A percentile compares a stretch with the other conserved stretches of the same genome.
Evolutionary conservation across 2,888 invertebrate species (phyloP).

Genomic region (Ctena decussata): DNA sequence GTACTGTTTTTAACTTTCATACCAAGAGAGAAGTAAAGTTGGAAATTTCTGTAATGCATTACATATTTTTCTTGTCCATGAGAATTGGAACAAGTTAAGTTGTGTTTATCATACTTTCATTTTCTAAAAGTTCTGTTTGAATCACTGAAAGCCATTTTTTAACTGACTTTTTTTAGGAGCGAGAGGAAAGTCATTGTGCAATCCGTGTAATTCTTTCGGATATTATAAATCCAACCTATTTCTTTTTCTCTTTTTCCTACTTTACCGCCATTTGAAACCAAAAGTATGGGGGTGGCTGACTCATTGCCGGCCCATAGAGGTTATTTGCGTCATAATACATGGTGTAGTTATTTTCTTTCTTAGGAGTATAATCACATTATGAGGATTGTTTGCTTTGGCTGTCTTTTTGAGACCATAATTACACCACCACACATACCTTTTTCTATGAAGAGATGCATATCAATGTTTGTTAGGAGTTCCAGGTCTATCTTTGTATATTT

Average conservation of each 20-base stretch:
- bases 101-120: background rate
- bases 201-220: background rate
- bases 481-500: conserved; percentile 74
- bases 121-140: background rate
- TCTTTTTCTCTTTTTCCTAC: background rate
- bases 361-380: conserved; percentile 28
- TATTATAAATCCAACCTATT: background rate
- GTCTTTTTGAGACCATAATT: conserved; percentile 68
- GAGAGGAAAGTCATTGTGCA: background rate
- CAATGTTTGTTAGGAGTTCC: conserved; percentile 75
- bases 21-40: conserved; percentile 74
- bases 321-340: conserved; percentile 49
- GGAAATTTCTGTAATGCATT: conserved; percentile 81
- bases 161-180: background rate
- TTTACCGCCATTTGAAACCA: background rate
- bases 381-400: conserved; percentile 78
- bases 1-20: conserved; percentile 72
- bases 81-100: conserved; percentile 20
- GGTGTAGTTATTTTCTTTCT: conserved; percentile 21
- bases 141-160: background rate
- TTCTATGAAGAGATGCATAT: conserved; percentile 73
- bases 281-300: background rate
- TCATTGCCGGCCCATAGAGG: conserved; percentile 43
- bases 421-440: conserved; percentile 64
- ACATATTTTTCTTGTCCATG: conserved; percentile 71